Percentiles rank a stretch among this genome's conserved stretches.
Conservation (phyloP, 2,113 vertebrate genomes). For the Eptesicus fuscus region DNA sequence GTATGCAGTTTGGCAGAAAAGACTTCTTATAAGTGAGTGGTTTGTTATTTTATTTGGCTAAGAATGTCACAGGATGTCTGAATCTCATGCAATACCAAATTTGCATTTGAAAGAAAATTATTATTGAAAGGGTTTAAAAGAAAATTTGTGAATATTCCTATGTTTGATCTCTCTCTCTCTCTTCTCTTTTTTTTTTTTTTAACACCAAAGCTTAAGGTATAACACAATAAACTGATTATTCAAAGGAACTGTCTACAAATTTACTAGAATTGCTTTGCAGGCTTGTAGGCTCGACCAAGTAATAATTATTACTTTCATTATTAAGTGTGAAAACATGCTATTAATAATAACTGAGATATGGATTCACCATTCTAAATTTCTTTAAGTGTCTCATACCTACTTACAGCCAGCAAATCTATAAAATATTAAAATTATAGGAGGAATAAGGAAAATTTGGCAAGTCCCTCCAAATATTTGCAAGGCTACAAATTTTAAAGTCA, state of each 20-base stretch:
- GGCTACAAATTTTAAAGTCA: neutral
- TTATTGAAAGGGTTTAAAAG: slow-evolving; percentile 39
- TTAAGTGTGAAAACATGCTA: neutral
- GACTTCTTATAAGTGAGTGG: neutral
- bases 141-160: neutral
- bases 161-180: neutral
- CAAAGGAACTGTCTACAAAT: neutral
- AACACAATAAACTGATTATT: neutral
- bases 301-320: neutral
- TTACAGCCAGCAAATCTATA: neutral
- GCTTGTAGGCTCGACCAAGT: neutral
- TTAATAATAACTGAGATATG: neutral
- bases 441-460: neutral
- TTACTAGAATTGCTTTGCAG: neutral
- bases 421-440: neutral
- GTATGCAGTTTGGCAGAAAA: neutral
- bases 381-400: neutral
- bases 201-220: neutral
- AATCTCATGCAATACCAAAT: neutral
- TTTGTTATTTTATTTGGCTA: slow-evolving; percentile 47
- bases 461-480: neutral
- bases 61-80: slow-evolving; percentile 47
- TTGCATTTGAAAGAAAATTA: slow-evolving; percentile 55
- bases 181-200: neutral
- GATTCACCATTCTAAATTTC: neutral